Evolutionary conservation across 1,140 invertebrate species (phyloP), one percentile per base, ranked within the genome.

Genomic region (Papilio glaucus): DNA sequence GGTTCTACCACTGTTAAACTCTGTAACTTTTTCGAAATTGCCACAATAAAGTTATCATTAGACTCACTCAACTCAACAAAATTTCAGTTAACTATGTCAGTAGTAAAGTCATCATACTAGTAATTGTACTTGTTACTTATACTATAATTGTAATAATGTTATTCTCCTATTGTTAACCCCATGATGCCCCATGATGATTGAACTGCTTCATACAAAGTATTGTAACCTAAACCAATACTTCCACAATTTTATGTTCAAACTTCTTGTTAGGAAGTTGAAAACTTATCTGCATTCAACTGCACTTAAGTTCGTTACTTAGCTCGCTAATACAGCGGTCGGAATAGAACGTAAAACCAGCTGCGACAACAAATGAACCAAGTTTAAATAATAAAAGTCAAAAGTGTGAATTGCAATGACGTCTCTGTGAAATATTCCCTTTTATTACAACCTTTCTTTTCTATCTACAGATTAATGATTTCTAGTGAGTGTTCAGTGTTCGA

Each of bases 271-370:
- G 41, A 68, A 68, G 65, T 68, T 68, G 41, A 45, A 68, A 68
- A 68, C 65, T 68, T 26, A 68, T 39, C 65, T 42, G 65, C 65
- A 68, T 68, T 68, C 39, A 68, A 68, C 65, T 68, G 65, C 39
- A 29, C 65, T 68, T 68, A 68, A 68, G 65, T 68, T 68, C 41
- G 65, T 68, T 68, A 68, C 65, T 68, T 68, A 68, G 41, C 65
- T 45, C 65, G 21, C 65, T 45, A 68, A 68, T 68, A 68, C 39
- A 42, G 65, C 65, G 24, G 24, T 24, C 39, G 63, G 38, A 65
- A 38, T 37, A 38, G 39, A 68, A 49, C 39, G 39, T 68, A 68
- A 67, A 41, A 67, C 63, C 63, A 67, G 63, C 63, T 67, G 63
- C 38, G 63, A 67, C 63, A 67, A 41, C 13, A 65, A 67, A 67